phyloP scores from a whole-genome alignment of 2,797 vertebrate species.

The Pitangus sulphuratus region DNA sequence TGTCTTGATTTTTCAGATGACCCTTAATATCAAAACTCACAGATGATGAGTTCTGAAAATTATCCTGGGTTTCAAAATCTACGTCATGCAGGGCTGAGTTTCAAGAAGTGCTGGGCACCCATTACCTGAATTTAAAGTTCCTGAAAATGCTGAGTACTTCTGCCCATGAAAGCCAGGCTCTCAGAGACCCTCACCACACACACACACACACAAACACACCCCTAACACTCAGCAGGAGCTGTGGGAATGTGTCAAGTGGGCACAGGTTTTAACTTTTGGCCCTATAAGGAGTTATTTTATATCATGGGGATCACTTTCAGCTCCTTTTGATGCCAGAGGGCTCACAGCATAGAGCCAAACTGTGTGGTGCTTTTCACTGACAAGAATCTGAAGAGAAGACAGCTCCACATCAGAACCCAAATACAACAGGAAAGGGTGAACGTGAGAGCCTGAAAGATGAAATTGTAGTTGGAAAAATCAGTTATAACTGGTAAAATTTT shows the following conservation, averaged over 20 bases:
- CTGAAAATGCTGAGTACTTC: background rate
- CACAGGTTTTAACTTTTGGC: background rate
- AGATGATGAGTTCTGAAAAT: background rate
- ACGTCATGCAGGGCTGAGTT: background rate
- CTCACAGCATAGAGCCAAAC: background rate
- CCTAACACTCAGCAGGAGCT: background rate
- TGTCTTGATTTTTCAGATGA: background rate
- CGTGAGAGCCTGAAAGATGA: background rate
- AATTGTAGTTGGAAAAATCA: background rate
- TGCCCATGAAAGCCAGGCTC: background rate
- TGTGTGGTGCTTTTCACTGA: background rate
- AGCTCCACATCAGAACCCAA: background rate
- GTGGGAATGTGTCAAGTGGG: background rate
- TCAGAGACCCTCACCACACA: background rate
- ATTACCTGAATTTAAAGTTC: background rate
- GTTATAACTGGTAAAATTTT: background rate
- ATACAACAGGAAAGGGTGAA: background rate
- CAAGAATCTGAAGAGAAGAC: background rate
- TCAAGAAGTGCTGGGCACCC: background rate
- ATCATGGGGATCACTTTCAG: background rate
- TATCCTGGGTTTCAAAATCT: background rate
- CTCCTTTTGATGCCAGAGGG: background rate
- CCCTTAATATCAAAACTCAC: background rate
- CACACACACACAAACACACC: too few species aligned
- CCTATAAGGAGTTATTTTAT: background rate